phyloP scores from a whole-genome alignment of 2,797 vertebrate species.

The Diplodus puntazzo region DNA sequence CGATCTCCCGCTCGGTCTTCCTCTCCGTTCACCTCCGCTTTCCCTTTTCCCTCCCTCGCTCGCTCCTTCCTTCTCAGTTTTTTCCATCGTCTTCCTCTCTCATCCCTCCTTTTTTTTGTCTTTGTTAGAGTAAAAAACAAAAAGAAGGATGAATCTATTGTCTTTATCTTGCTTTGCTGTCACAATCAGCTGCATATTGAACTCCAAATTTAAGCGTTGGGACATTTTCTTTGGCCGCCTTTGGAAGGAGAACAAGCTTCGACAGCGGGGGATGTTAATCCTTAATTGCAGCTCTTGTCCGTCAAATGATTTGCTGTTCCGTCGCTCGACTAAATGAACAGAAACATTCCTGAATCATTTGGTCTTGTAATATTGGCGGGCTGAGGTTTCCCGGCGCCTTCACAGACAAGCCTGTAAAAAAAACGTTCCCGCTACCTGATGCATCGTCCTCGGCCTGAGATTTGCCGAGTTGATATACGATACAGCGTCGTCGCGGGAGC shows the following conservation, averaged over 20 bases:
- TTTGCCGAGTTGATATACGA: slow-evolving; percentile 53
- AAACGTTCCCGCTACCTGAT: slow-evolving; percentile 11
- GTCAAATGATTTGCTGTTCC: slow-evolving; percentile 23
- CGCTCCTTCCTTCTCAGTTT: not conserved
- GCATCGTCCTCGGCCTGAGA: slow-evolving; percentile 5
- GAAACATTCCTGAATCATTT: slow-evolving; percentile 17
- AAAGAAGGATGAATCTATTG: slow-evolving; percentile 11
- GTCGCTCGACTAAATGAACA: slow-evolving; percentile 11
- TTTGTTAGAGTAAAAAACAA: not conserved
- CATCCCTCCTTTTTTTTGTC: not conserved
- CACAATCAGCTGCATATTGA: slow-evolving; percentile 34
- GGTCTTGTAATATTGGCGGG: not conserved
- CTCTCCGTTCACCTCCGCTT: slow-evolving; percentile 33
- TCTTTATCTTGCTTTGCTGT: slow-evolving; percentile 19
- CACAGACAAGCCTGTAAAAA: not conserved
- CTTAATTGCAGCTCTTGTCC: slow-evolving; percentile 36
- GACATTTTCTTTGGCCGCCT: slow-evolving; percentile 7
- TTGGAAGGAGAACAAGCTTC: slow-evolving; percentile 28
- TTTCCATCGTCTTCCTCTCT: too few relatives aligned
- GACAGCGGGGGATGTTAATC: slow-evolving; percentile 41
- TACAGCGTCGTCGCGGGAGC: slow-evolving; percentile 4
- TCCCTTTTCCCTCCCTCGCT: not conserved
- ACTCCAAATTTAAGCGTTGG: slow-evolving; percentile 21
- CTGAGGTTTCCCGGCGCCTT: not conserved
- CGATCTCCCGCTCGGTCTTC: slow-evolving; percentile 14